Conservation (phyloP, 53 echinoderm and acorn worm genomes). For the Zoroaster sp. region DNA sequence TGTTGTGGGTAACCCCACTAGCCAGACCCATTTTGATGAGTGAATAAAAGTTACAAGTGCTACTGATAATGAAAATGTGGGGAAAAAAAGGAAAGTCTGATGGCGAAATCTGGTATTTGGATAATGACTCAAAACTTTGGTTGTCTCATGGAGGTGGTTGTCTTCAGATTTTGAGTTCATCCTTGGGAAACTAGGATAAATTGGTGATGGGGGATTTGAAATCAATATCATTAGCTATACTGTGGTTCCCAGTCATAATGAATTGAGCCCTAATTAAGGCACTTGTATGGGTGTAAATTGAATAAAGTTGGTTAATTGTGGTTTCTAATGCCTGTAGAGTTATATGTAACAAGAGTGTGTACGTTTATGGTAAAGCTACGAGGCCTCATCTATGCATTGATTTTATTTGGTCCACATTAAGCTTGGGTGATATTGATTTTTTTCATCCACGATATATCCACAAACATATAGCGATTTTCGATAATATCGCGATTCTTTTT, state of each 20-base stretch:
- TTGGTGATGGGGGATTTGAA: constrained; percentile 9
- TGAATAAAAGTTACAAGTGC: constrained; percentile 42
- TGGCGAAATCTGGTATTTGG: constrained; percentile 15
- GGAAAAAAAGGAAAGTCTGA: not conserved
- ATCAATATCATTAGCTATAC: constrained; percentile 28
- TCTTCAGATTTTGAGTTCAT: not conserved
- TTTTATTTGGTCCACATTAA: too few species aligned
- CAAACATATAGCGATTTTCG: too few species aligned
- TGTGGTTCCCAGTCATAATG: not conserved
- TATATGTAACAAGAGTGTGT: not conserved
- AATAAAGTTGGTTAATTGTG: not conserved
- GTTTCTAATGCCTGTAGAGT: too few species aligned
- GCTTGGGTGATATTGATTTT: too few species aligned
- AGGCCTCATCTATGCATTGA: too few species aligned
- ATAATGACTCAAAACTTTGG: too few species aligned
- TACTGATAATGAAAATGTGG: not conserved
- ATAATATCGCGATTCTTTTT: too few species aligned
- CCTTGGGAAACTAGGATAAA: not conserved
- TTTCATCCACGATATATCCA: too few species aligned
- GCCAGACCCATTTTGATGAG: not conserved
- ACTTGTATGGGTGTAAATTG: not conserved
- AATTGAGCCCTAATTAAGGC: too few species aligned
- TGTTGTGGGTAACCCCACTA: not conserved
- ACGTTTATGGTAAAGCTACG: not conserved
- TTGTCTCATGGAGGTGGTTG: not conserved